These are phyloP conservation scores for Malurus melanocephalus DNA, from an alignment of 2,113 vertebrate genomes.

Conservation along the genomic window DNA sequence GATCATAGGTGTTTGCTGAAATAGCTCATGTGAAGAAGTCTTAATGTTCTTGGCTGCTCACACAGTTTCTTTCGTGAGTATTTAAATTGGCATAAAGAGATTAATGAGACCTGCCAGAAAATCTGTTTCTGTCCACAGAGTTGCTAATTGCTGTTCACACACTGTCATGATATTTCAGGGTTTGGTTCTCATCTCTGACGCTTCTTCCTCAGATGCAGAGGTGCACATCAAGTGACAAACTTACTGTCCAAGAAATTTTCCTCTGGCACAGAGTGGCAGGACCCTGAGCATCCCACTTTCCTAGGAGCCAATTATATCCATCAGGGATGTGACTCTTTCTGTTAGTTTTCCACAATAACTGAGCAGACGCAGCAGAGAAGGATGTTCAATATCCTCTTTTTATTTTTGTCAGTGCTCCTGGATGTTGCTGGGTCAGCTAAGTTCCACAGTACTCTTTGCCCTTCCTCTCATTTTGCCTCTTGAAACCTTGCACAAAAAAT, in stretches of 20 bases:
- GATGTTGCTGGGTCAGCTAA: not conserved
- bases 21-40: not conserved
- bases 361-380: not conserved
- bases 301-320: not conserved
- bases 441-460: not conserved
- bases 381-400: not conserved
- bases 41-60: not conserved
- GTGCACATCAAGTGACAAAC: not conserved
- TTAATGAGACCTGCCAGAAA: conserved; percentile 18
- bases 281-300: not conserved
- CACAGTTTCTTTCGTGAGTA: not conserved
- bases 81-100: conserved; percentile 8
- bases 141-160: not conserved
- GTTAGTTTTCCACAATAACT: not conserved
- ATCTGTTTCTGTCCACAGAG: not conserved
- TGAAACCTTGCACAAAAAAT: not conserved
- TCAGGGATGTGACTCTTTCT: not conserved
- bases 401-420: not conserved
- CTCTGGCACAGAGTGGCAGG: not conserved
- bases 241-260: not conserved
- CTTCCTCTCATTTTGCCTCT: not conserved
- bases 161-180: not conserved
- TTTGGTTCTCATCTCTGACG: not conserved
- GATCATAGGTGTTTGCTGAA: not conserved
- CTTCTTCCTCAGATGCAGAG: not conserved